These are phyloP conservation scores for Altica lythri DNA, from an alignment of 2,888 invertebrate species.

Conservation along the genomic window DNA sequence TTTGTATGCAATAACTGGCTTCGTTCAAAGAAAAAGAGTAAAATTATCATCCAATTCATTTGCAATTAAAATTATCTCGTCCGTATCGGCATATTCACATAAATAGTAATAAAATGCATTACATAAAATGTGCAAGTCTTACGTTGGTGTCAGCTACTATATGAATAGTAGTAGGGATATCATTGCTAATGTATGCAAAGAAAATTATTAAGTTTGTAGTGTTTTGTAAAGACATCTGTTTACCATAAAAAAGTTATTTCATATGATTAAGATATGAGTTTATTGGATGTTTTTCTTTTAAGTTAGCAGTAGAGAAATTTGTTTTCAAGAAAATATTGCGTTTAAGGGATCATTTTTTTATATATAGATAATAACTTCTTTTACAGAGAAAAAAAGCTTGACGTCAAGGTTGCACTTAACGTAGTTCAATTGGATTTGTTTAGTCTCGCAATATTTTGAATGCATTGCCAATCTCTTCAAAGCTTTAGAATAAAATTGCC, in stretches of 20 bases:
- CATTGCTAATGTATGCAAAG: constrained; percentile 13
- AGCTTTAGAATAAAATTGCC: too few relatives aligned
- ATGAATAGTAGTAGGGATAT: constrained; percentile 3
- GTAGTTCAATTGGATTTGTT: too few relatives aligned
- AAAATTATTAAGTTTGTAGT: constrained; percentile 15
- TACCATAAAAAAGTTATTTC: constrained; percentile 21
- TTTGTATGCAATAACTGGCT: constrained; percentile 14
- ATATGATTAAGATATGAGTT: constrained; percentile 9
- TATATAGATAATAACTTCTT: too few relatives aligned
- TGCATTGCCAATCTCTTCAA: too few relatives aligned
- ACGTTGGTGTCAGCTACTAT: constrained; percentile 20
- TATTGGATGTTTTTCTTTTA: background rate
- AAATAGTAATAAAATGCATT: constrained; percentile 16
- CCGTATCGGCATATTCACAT: constrained; percentile 23
- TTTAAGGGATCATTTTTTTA: too few relatives aligned
- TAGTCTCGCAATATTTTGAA: too few relatives aligned
- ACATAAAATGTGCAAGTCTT: constrained; percentile 14
- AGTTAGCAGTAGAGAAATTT: background rate
- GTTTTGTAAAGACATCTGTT: constrained; percentile 22
- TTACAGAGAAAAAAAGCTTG: too few relatives aligned
- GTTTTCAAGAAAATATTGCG: too few relatives aligned
- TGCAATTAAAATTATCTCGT: constrained; percentile 23
- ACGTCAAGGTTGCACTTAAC: too few relatives aligned
- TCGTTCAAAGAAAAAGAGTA: background rate
- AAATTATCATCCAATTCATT: constrained; percentile 17